Base-by-base conservation (phyloP, 2,113 vertebrate species). In the Psilopogon haemacephalus region DNA sequence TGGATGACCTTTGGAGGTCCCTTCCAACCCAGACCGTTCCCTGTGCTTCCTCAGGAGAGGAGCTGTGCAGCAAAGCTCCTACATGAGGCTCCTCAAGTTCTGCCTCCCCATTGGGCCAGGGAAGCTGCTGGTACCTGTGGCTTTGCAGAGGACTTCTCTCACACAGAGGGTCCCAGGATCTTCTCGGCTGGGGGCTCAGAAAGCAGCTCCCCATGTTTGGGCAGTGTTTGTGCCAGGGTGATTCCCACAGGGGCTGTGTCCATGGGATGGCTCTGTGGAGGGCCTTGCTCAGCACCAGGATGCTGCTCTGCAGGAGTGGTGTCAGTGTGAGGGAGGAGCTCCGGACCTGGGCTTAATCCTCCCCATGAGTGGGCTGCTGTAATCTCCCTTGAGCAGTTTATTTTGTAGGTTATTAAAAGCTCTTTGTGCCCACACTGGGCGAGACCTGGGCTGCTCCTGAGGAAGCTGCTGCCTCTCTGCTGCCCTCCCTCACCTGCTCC, bases 41-140 rank as follows among this genome's bases (percentile, higher is more conserved):
- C 15, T 1, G 8, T 1, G 3, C 6, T 28, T n/a, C 33, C 54
- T 59, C 27, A 5, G 2, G 0, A 14, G 37, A 13, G 59, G n/a
- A 35, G 59, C 64, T 7, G 1, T 6, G 26, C 54, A 42, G 33
- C 33, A 12, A 40, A 54, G 28, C n/a, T 1, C 62, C 12, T 4
- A 15, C 70, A 33, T 2, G 11, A 35, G 23, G 46, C 48, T 37
- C 12, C 19, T 9, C 32, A 10, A 30, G 28, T 1, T 1, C 42
- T 3, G 0, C 30, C 6, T 30, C 40, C 48, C 17, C 50, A 2
- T 19, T 1, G 0, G 37, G n/a, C 33, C 21, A 14, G 9, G 71
- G 46, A 55, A 55, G 35, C 27, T 42, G 42, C 50, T 1, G 3
- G 35, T 1, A 2, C 82, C 62, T 7, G 62, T 30, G 19, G 58